A percentile compares a stretch with the other conserved stretches of the same genome.
Evolutionary conservation across 2,888 invertebrate genomes (phyloP).

Genomic region (Iphiclides podalirius): DNA sequence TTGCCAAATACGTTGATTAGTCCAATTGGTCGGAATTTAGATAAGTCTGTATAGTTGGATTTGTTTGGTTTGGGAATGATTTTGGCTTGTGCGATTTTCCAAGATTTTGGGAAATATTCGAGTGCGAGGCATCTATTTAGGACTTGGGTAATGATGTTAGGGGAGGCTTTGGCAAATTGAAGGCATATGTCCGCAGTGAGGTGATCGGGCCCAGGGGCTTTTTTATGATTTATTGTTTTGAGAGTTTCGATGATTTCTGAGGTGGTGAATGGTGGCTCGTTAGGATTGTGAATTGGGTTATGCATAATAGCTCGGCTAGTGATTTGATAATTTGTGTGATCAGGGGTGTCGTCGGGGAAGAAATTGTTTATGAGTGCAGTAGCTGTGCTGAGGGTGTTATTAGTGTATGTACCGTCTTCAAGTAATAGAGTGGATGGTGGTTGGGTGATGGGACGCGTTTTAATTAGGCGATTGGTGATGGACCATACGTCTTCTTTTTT

Average conservation of each 20-base stretch:
- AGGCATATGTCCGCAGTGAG: constrained; percentile 19
- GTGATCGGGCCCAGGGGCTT: constrained; percentile 16
- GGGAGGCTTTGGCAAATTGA: not conserved
- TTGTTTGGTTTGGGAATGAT: constrained; percentile 35
- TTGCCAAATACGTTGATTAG: constrained; percentile 29
- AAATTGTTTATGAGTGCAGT: not conserved
- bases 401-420: not conserved
- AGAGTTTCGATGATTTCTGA: not conserved
- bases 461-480: not conserved
- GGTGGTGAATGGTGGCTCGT: not conserved
- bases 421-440: not conserved
- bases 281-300: not conserved
- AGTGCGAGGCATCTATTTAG: not conserved
- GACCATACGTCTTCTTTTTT: not conserved
- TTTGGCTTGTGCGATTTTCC: constrained; percentile 17
- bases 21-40: constrained; percentile 31
- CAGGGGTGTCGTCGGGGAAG: not conserved
- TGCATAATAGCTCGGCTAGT: not conserved
- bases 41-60: constrained; percentile 6
- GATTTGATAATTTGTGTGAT: not conserved
- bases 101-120: not conserved
- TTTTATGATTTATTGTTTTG: constrained; percentile 4
- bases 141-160: not conserved
- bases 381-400: not conserved
- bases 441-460: not conserved